These are phyloP conservation scores for Merops nubicus DNA, from an alignment of 2,113 vertebrate species.

Conservation along the genomic window DNA sequence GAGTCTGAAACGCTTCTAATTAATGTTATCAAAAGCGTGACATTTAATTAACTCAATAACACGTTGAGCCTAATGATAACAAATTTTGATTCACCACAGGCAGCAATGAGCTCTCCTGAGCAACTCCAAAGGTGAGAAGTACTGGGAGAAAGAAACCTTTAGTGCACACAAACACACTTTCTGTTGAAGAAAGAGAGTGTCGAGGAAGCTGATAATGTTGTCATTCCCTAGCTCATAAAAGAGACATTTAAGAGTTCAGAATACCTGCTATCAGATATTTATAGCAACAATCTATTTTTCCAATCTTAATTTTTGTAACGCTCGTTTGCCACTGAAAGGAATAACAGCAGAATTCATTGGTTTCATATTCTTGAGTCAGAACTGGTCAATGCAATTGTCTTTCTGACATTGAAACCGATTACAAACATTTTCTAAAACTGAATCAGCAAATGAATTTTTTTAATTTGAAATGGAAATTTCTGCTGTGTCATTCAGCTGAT, in stretches of 20 bases:
- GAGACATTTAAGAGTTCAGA: not conserved
- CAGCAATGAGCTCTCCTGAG: constrained; percentile 50
- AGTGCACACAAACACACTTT: not conserved
- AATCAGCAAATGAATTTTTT: not conserved
- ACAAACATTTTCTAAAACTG: not conserved
- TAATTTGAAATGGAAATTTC: constrained; percentile 45
- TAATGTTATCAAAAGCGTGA: constrained; percentile 74
- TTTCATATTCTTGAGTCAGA: not conserved
- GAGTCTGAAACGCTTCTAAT: constrained; percentile 65
- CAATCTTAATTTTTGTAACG: not conserved
- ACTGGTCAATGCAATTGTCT: not conserved
- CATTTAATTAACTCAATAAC: constrained; percentile 81
- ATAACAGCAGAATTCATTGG: not conserved
- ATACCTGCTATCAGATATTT: not conserved
- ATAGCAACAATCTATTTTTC: not conserved
- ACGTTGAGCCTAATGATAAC: constrained; percentile 72
- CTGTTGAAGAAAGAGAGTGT: not conserved
- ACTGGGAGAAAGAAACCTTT: not conserved
- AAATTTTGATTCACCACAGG: constrained; percentile 60
- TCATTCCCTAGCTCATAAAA: not conserved
- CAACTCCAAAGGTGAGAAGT: not conserved
- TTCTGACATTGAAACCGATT: not conserved
- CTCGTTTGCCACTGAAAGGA: not conserved
- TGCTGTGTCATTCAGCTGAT: constrained; percentile 10
- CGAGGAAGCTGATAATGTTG: not conserved